Conservation (phyloP, 2,113 vertebrate species). For the Porphyrio hochstetteri region DNA sequence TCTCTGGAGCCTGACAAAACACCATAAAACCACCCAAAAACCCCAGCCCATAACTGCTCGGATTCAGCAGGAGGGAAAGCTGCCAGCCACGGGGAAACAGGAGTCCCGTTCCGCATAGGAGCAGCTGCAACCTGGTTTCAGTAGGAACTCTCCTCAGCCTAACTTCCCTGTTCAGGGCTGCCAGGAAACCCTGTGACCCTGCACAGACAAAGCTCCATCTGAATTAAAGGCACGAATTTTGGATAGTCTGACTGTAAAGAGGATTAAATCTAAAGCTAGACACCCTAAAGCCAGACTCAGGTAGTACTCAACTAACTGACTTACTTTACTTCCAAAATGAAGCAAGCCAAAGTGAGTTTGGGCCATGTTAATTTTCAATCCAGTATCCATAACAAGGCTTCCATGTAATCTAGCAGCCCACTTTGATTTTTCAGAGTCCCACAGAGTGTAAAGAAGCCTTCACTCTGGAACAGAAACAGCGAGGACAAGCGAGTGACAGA, state of each 20-base stretch:
- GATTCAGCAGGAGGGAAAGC: background rate
- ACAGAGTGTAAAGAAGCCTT: background rate
- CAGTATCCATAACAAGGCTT: background rate
- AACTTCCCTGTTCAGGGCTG: background rate
- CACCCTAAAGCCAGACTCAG: background rate
- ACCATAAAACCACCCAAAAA: too few relatives aligned
- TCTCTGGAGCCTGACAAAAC: background rate
- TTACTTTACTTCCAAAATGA: background rate
- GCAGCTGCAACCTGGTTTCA: background rate
- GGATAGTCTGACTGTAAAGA: background rate
- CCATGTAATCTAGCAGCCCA: rapidly evolving
- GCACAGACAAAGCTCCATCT: background rate
- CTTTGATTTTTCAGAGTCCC: background rate
- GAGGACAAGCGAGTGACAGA: rapidly evolving
- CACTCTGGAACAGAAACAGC: background rate
- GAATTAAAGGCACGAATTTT: background rate
- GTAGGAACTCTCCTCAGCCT: rapidly evolving
- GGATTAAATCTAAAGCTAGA: background rate
- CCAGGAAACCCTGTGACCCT: background rate
- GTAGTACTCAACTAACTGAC: rapidly evolving
- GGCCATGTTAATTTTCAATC: background rate
- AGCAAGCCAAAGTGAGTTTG: background rate
- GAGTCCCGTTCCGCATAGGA: rapidly evolving
- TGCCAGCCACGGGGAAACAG: background rate
- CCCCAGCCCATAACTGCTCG: background rate